Evolutionary conservation across 2,888 invertebrate genomes (phyloP).

Genomic region (Torymus tubicola): DNA sequence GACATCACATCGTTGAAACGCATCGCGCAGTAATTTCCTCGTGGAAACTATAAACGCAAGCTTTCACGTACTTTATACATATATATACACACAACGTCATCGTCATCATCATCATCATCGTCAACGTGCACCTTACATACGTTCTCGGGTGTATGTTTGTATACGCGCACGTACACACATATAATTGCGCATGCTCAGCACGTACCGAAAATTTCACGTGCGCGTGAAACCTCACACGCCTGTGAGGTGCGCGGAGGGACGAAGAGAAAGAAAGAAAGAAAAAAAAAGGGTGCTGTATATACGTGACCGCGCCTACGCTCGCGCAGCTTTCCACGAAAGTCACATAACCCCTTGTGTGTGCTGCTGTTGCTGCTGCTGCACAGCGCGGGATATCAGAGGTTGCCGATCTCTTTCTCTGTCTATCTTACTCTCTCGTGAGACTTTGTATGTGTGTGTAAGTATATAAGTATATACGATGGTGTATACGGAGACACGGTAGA

Average conservation of each 20-base stretch:
- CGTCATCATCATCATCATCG: neutral
- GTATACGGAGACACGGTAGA: neutral
- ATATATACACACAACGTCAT: neutral
- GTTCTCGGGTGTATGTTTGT: no score
- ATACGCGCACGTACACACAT: neutral
- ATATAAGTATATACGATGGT: constrained; percentile 10
- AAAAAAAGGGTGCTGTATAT: neutral
- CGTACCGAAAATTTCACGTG: constrained; percentile 30
- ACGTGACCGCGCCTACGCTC: constrained; percentile 29
- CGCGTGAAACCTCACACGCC: constrained; percentile 48
- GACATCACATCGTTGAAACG: neutral
- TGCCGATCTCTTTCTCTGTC: constrained; percentile 6
- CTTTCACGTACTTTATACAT: neutral
- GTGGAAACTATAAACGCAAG: neutral
- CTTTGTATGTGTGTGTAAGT: no score
- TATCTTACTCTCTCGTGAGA: neutral
- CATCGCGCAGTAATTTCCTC: neutral
- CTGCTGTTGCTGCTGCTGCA: neutral
- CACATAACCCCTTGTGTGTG: neutral
- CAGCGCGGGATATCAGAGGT: neutral
- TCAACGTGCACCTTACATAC: no score
- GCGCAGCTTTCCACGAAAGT: constrained; percentile 21
- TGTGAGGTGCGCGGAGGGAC: no score
- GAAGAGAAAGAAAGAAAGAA: neutral
- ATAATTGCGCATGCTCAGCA: neutral